These are phyloP conservation scores for human DNA, from an alignment of 2,113 vertebrate genomes.

Conservation along the genomic window DNA sequence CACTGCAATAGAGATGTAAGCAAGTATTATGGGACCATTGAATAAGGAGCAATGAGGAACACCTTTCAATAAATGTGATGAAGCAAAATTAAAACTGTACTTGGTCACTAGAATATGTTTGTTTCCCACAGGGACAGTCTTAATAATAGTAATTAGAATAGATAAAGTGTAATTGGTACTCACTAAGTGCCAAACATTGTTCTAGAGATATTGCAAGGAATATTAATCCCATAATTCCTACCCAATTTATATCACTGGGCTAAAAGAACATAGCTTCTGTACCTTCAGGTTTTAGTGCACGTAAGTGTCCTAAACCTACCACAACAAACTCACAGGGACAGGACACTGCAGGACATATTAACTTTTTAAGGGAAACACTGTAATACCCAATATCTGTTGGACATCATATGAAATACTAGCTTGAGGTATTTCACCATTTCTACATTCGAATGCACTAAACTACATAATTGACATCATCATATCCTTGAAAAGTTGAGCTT, in stretches of 20 bases:
- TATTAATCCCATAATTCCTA: not conserved
- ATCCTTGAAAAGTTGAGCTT: not conserved
- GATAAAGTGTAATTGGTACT: not conserved
- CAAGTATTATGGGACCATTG: not conserved
- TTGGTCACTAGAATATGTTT: not conserved
- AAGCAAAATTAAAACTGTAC: not conserved
- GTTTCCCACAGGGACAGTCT: not conserved
- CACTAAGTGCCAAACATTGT: not conserved
- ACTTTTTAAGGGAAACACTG: not conserved
- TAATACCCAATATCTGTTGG: not conserved
- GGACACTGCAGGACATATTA: not conserved
- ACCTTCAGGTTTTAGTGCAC: not conserved
- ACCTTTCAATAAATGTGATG: not conserved
- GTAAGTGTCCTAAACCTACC: not conserved
- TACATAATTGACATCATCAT: not conserved
- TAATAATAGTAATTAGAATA: not conserved
- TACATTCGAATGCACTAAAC: not conserved
- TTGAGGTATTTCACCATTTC: not conserved
- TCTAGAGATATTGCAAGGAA: not conserved
- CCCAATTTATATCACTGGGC: not conserved
- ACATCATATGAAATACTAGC: not conserved
- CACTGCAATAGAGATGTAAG: not conserved
- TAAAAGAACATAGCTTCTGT: not conserved
- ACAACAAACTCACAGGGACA: not conserved
- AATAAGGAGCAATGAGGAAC: not conserved